A percentile compares a stretch with the other conserved stretches of the same genome.
These are phyloP conservation scores for Aplocera efformata DNA, from an alignment of 2,888 invertebrate species.

Conservation along the genomic window DNA sequence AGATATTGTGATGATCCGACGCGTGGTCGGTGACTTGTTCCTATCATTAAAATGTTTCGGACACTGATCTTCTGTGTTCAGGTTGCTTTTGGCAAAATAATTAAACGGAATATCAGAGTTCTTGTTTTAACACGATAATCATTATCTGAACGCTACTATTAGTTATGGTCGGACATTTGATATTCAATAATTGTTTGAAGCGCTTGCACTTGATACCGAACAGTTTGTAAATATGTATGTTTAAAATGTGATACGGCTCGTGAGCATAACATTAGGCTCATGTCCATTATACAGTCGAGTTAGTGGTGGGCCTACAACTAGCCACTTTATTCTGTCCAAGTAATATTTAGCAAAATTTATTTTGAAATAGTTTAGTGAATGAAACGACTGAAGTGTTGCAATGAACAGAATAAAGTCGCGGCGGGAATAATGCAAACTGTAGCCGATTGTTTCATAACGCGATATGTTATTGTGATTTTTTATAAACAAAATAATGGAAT, in stretches of 20 bases:
- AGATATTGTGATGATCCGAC: slow-evolving; percentile 18
- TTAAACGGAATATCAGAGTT: slow-evolving; percentile 6
- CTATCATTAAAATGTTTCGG: slow-evolving; percentile 12
- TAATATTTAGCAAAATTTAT: slow-evolving; percentile 52
- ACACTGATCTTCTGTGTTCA: slow-evolving; percentile 5
- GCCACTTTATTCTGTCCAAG: slow-evolving; percentile 49
- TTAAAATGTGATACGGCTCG: slow-evolving; percentile 19
- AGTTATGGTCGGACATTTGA: slow-evolving; percentile 20
- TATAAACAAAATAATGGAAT: slow-evolving; percentile 47
- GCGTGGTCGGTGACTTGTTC: slow-evolving; percentile 23
- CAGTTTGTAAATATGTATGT: slow-evolving; percentile 22
- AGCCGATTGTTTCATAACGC: slow-evolving; percentile 66
- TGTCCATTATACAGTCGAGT: slow-evolving; percentile 31
- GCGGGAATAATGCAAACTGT: slow-evolving; percentile 51
- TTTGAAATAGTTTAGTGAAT: slow-evolving; percentile 59
- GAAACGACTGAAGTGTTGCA: slow-evolving; percentile 56
- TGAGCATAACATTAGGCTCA: slow-evolving; percentile 12
- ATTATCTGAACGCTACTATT: slow-evolving; percentile 13
- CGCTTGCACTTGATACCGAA: no score
- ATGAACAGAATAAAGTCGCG: slow-evolving; percentile 55
- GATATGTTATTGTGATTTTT: slow-evolving; percentile 65
- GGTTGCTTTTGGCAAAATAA: no score
- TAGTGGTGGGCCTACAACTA: slow-evolving; percentile 48
- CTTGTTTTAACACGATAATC: slow-evolving; percentile 6
- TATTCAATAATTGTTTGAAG: no score